These are phyloP conservation scores for Beroe ovata DNA, from an alignment of 37 sponge, comb jelly and placozoan genomes.

Conservation along the genomic window DNA sequence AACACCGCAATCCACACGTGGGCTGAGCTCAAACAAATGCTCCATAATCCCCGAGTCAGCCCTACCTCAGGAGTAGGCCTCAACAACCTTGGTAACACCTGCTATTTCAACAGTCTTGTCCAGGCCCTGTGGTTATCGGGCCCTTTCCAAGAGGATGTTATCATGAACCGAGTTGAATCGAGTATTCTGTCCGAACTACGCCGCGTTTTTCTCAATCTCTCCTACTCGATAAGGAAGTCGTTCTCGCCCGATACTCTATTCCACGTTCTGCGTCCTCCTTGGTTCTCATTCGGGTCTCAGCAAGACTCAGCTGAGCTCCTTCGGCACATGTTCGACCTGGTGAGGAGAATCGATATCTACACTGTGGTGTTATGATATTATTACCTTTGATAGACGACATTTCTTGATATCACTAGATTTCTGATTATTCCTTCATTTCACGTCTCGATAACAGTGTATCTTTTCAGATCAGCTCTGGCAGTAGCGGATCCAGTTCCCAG, in stretches of 20 bases:
- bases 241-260: conserved; percentile 56
- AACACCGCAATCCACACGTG: neutral
- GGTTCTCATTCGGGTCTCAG: conserved; percentile 56
- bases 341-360: neutral
- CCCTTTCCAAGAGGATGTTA: conserved; percentile 39
- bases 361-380: too few species aligned
- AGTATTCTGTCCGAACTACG: conserved; percentile 38
- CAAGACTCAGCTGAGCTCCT: conserved; percentile 56
- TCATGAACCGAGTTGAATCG: conserved; percentile 29
- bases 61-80: conserved; percentile 16
- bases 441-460: too few species aligned
- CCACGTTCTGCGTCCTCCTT: conserved; percentile 35
- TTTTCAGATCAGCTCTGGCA: conserved; percentile 36
- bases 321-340: conserved; percentile 62
- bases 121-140: conserved; percentile 56
- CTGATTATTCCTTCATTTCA: too few species aligned
- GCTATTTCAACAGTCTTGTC: conserved; percentile 53
- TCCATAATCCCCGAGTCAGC: neutral
- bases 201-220: conserved; percentile 33
- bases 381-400: too few species aligned
- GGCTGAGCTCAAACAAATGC: neutral
- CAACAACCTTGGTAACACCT: conserved; percentile 54
- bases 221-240: conserved; percentile 29
- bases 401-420: too few species aligned
- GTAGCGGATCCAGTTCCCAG: neutral